These are phyloP conservation scores for Pantherophis vulpinus DNA, from an alignment of 2,797 vertebrate genomes.

Conservation along the genomic window DNA sequence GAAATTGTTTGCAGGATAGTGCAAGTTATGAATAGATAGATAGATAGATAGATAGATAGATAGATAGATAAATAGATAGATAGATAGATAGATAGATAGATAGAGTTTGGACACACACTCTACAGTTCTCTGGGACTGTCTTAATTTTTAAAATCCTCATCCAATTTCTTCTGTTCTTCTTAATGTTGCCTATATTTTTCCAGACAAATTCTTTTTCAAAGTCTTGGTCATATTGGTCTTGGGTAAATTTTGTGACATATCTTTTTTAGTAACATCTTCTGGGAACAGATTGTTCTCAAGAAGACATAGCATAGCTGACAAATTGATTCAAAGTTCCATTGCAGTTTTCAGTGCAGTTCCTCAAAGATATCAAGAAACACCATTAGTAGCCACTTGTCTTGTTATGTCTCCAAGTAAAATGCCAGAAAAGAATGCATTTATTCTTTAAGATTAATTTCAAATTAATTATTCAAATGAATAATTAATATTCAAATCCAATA, in stretches of 20 bases:
- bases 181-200: neutral
- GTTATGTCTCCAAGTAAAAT: neutral
- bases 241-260: neutral
- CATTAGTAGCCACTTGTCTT: neutral
- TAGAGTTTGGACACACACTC: too few species aligned
- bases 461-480: neutral
- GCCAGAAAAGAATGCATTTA: neutral
- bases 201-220: neutral
- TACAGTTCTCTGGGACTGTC: neutral
- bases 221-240: neutral
- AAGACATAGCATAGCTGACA: neutral
- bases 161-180: neutral
- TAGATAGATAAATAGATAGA: too few species aligned
- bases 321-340: neutral
- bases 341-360: neutral
- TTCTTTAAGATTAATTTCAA: neutral
- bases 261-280: neutral
- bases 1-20: neutral
- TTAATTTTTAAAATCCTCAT: neutral
- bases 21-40: too few species aligned
- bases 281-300: neutral
- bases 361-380: neutral
- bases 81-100: too few species aligned
- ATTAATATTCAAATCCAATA: neutral
- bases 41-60: too few species aligned